Evolutionary conservation across 2,797 vertebrate species (phyloP).

Genomic region (Remorina albescens): DNA sequence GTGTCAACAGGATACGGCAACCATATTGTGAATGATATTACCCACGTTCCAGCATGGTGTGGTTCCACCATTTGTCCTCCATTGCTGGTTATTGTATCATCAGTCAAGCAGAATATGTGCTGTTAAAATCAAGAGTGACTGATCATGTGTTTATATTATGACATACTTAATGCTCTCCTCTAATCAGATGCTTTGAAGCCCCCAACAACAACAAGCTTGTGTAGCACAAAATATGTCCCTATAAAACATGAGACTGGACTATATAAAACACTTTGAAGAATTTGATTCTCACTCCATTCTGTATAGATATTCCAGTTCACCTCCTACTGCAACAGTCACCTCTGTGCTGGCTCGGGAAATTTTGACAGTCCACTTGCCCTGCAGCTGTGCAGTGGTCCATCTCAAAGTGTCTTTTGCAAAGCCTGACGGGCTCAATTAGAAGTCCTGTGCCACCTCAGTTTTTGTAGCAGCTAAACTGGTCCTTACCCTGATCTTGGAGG

Average conservation of each 20-base stretch:
- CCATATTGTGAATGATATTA: constrained; percentile 69
- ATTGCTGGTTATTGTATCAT: constrained; percentile 46
- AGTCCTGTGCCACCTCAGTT: constrained; percentile 60
- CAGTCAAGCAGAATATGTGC: constrained; percentile 23
- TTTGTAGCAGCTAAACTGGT: constrained; percentile 50
- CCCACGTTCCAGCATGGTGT: constrained; percentile 45
- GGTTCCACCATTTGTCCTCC: constrained; percentile 46
- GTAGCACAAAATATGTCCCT: neutral
- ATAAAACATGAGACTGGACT: constrained; percentile 7
- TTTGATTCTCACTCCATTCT: constrained; percentile 13
- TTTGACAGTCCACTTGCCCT: constrained; percentile 49
- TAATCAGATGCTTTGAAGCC: constrained; percentile 16
- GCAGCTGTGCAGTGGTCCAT: constrained; percentile 65
- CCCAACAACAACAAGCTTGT: neutral
- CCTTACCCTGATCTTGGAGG: constrained; percentile 56
- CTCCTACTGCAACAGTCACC: constrained; percentile 35
- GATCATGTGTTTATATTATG: constrained; percentile 35
- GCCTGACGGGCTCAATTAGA: constrained; percentile 69
- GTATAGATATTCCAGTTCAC: constrained; percentile 30
- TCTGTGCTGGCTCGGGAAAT: constrained; percentile 20
- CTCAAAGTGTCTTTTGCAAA: constrained; percentile 64
- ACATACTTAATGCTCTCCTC: neutral
- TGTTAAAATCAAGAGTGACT: constrained; percentile 43
- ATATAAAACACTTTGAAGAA: constrained; percentile 14
- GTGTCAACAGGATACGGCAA: constrained; percentile 70